Conservation (phyloP, 1,140 invertebrate species). For the Bacillus rossius region DNA sequence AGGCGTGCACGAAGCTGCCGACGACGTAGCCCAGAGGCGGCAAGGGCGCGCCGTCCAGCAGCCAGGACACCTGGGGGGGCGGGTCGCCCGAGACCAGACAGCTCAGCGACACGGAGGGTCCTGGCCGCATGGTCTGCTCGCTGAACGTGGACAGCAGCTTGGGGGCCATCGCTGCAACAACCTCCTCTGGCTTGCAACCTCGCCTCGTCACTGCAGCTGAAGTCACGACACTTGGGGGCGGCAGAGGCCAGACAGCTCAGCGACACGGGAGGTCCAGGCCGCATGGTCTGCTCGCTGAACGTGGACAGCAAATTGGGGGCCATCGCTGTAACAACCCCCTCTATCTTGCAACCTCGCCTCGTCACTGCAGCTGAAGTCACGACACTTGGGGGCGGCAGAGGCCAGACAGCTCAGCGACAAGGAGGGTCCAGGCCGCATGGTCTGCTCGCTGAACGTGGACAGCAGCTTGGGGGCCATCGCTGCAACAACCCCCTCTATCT, state of each 20-base stretch:
- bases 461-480: constrained; percentile 74
- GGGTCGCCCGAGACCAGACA: constrained; percentile 83
- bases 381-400: constrained; percentile 73
- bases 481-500: no score
- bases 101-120: constrained; percentile 71
- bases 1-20: constrained; percentile 27
- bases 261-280: constrained; percentile 71
- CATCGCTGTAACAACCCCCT: constrained; percentile 59
- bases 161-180: constrained; percentile 65
- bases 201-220: no score
- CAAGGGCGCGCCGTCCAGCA: constrained; percentile 63
- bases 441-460: constrained; percentile 79
- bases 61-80: constrained; percentile 76
- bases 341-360: no score
- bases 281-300: constrained; percentile 75
- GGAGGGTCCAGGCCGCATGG: constrained; percentile 67
- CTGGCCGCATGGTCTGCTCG: constrained; percentile 72
- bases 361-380: no score
- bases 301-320: constrained; percentile 74
- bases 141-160: constrained; percentile 77
- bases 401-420: constrained; percentile 80
- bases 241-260: constrained; percentile 79
- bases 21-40: constrained; percentile 34
- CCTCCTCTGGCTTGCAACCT: no score
- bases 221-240: constrained; percentile 77